Evolutionary conservation across 2,113 vertebrate genomes (phyloP).

Genomic region (Lutjanus erythropterus): DNA sequence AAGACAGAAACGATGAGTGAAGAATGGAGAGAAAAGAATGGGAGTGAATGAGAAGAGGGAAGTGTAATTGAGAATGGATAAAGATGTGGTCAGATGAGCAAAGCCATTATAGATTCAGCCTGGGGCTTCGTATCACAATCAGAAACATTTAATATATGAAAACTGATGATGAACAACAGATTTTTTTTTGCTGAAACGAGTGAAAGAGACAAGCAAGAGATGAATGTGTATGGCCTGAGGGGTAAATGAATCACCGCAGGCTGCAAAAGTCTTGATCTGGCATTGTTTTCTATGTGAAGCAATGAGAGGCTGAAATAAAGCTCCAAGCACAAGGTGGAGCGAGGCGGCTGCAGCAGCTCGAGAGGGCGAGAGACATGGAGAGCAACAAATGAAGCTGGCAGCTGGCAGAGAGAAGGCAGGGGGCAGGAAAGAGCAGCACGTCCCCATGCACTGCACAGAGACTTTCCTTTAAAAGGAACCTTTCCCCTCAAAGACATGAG

Average conservation of each 20-base stretch:
- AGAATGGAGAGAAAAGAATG: conserved; percentile 13
- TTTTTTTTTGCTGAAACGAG: conserved; percentile 33
- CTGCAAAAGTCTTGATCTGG: conserved; percentile 7
- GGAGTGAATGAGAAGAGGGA: conserved; percentile 1
- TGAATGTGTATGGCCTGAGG: conserved; percentile 17
- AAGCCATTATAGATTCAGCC: conserved; percentile 52
- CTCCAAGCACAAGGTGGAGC: conserved; percentile 24
- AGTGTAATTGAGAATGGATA: conserved; percentile 16
- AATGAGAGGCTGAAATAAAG: conserved; percentile 49
- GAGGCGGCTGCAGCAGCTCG: conserved; percentile 17
- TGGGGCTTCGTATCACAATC: conserved; percentile 14
- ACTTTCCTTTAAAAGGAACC: conserved; percentile 63
- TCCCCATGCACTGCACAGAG: conserved; percentile 69
- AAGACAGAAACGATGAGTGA: conserved; percentile 7
- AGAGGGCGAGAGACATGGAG: conserved; percentile 31
- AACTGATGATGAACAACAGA: conserved; percentile 20
- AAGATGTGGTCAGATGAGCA: conserved; percentile 41
- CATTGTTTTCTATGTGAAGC: conserved; percentile 17
- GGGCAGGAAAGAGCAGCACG: conserved; percentile 24
- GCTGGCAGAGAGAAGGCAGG: conserved; percentile 47
- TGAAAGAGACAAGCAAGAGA: conserved; percentile 27
- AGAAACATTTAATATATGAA: conserved; percentile 24
- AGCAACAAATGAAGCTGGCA: conserved; percentile 48
- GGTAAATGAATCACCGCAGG: conserved; percentile 31
- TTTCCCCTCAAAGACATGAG: conserved; percentile 83